Base-by-base conservation (phyloP, 2,797 vertebrate genomes). In the Macroramphosus scolopax region DNA sequence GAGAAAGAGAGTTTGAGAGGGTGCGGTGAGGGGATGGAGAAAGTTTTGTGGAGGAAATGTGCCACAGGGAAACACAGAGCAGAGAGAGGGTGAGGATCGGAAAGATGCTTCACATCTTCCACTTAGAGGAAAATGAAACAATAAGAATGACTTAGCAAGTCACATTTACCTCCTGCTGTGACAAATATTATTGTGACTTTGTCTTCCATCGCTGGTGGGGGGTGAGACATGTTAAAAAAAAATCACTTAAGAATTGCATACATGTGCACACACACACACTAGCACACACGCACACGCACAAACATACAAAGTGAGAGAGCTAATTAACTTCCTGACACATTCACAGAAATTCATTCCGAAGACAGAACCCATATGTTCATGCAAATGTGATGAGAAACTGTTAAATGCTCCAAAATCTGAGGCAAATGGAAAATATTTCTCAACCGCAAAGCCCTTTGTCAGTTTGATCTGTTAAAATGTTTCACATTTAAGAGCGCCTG, bases 321-420 rank as follows among this genome's bases (percentile, higher is more conserved):
- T 86, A 87, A 89, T 89, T 86, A 88, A 83, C 80, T 82, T 84
- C 80, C 82, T 87, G 81, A 82, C 72, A 86, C 82, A 77, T 81
- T 80, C 69, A 72, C 72, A 75, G 68, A 86, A 87, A 87, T 86
- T 69, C 78, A 83, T 87, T 85, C 83, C 55, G 65, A 80, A 82
- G 83, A 87, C 77, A 77, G 77, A 85, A 78, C 63, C 51, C 87
- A 89, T 85, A 87, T 90, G 82, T 82, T 88, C 80, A 87, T 87
- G 81, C 82, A 85, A 89, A 89, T 87, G 78, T 81, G 72, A 87
- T 80, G 82, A 81, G 81, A 60, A 78, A 70, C 70, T 45, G 63
- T 83, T 88, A 78, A 82, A 78, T 73, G 74, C 61, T 69, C 37
- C 73, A 77, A 80, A 81, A 81, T 80, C 72, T 62, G 61, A 64